These are phyloP conservation scores for Menidia menidia DNA, from an alignment of 2,797 vertebrate genomes.

Conservation along the genomic window DNA sequence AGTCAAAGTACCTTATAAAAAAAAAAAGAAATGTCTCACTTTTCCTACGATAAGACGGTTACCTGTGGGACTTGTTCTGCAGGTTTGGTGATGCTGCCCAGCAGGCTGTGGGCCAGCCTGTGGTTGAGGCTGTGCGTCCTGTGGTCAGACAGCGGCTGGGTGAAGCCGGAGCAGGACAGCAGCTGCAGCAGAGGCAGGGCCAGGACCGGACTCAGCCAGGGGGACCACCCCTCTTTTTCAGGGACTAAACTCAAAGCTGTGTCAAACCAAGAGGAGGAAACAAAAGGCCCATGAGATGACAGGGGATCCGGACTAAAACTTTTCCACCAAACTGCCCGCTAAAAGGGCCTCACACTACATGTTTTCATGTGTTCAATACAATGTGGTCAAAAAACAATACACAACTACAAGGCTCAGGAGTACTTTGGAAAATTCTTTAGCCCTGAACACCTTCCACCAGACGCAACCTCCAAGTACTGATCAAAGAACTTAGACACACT, in stretches of 20 bases:
- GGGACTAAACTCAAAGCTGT: conserved; percentile 84
- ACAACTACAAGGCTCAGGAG: too few relatives aligned
- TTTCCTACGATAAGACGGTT: neutral
- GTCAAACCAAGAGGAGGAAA: neutral
- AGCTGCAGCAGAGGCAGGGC: conserved; percentile 91
- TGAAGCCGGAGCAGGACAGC: conserved; percentile 84
- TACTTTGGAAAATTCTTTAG: too few relatives aligned
- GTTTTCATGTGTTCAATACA: too few relatives aligned
- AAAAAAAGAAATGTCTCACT: too few relatives aligned
- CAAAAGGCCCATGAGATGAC: too few relatives aligned
- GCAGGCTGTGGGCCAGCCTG: conserved; percentile 81
- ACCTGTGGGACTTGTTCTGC: conserved; percentile 57
- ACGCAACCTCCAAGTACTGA: too few relatives aligned
- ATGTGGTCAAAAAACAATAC: too few relatives aligned
- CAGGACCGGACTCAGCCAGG: conserved; percentile 79
- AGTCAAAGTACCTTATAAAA: too few relatives aligned
- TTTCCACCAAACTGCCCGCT: too few relatives aligned
- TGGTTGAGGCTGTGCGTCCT: conserved; percentile 80
- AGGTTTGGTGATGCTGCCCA: conserved; percentile 80
- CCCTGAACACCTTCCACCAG: too few relatives aligned
- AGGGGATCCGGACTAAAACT: neutral
- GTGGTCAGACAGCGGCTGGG: conserved; percentile 81
- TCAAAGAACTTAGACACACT: too few relatives aligned
- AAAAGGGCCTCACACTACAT: too few relatives aligned
- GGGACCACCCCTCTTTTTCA: conserved; percentile 64